Percentiles rank a stretch among this genome's conserved stretches.
Evolutionary conservation across 2,888 invertebrate species (phyloP).

Genomic region (Pheosia tremula): DNA sequence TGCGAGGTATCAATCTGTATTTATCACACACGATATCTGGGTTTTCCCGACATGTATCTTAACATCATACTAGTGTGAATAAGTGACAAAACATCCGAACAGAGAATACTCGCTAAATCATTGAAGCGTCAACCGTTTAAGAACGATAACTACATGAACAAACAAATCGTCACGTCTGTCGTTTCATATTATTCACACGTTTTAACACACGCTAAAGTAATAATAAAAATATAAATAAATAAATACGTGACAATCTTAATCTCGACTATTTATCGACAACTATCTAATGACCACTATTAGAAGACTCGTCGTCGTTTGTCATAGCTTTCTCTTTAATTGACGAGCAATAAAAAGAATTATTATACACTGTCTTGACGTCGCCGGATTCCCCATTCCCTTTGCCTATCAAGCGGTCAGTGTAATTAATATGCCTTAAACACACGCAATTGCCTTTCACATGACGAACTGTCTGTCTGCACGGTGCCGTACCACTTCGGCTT

Average conservation of each 20-base stretch:
- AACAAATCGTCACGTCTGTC: too few relatives aligned
- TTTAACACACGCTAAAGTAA: not conserved
- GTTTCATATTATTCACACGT: not conserved
- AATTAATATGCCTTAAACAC: slow-evolving; percentile 18
- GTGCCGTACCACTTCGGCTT: not conserved
- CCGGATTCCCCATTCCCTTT: not conserved
- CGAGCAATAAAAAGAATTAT: not conserved
- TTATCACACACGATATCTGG: too few relatives aligned
- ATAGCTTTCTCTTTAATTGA: slow-evolving; percentile 3
- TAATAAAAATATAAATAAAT: too few relatives aligned
- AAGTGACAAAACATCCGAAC: too few relatives aligned
- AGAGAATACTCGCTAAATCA: too few relatives aligned
- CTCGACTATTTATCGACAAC: not conserved
- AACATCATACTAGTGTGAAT: too few relatives aligned
- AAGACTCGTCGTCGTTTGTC: not conserved
- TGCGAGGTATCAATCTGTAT: too few relatives aligned
- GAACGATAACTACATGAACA: too few relatives aligned
- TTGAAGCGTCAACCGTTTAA: too few relatives aligned
- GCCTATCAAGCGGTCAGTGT: not conserved
- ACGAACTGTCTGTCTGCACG: not conserved
- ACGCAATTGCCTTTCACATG: slow-evolving; percentile 2
- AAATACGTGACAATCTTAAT: not conserved
- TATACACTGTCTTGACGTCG: not conserved
- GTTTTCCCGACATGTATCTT: too few relatives aligned
- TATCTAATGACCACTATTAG: not conserved